Evolutionary conservation across 2,888 invertebrate species (phyloP), one percentile per base, ranked within the genome.

Genomic region (Parnassius apollo): DNA sequence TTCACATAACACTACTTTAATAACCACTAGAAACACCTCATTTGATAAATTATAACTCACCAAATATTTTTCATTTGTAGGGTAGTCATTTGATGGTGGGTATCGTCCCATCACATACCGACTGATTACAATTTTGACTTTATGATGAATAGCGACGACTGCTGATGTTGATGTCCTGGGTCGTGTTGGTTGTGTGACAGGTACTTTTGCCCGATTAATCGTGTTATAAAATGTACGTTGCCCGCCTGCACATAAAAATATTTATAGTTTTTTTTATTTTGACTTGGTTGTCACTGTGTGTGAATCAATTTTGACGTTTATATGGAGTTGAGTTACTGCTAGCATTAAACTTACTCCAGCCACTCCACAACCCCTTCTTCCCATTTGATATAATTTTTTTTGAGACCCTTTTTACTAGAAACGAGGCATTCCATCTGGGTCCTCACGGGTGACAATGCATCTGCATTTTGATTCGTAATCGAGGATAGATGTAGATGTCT

Each of bases 71-170:
- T 44, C 22, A 42, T 48, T 53, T 13, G 54, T 58, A 35, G 52
- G 12, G 13, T 48, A 42, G 53, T 57, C 57, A 57, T 25, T 42
- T 52, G 56, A 12, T 1, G 46, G 56, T 22, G 59, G 59, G 11
- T n/a, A 60, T 12, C 48, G 44, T 49, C 56, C 56, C 22, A 35
- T 59, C n/a, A 52, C 45, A 59, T 50, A 61, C 18, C 18, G 18
- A 18, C 11, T 61, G 54, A 63, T 45, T 50, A 48, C 42, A 59
- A 50, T 56, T 56, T 13, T 13, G n/a, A 42, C 10, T 35, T 55
- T 50, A 22, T 12, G 25, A 51, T 59, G 42, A 42, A 55, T 22
- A 22, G 62, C 50, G 22, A 59, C 25, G 11, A 49, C 56, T 2
- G 52, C 64, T 12, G 44, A 42, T 35, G 51, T 57, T 12, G 50